A percentile compares a stretch with the other conserved stretches of the same genome.
These are phyloP conservation scores for Ammodramus savannarum DNA, from an alignment of 2,113 vertebrate genomes.

Conservation along the genomic window DNA sequence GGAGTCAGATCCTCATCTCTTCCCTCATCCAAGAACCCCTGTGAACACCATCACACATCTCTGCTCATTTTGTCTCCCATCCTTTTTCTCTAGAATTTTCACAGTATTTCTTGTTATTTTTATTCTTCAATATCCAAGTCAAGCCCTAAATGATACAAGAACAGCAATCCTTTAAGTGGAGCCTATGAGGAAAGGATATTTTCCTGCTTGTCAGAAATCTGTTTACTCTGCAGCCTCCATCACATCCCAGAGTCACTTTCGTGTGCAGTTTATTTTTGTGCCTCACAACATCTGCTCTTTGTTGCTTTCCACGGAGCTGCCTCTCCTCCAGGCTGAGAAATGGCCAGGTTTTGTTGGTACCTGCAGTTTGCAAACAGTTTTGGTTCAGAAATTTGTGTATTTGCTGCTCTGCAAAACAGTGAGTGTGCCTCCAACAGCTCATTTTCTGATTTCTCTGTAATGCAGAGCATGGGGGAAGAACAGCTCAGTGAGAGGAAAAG, in stretches of 20 bases:
- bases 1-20: too few species aligned
- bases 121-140: neutral
- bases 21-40: too few species aligned
- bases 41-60: neutral
- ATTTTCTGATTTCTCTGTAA: neutral
- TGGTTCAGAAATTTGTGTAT: neutral
- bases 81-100: neutral
- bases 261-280: neutral
- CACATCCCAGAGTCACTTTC: neutral
- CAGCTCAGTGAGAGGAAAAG: neutral
- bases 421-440: accelerated
- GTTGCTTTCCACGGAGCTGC: neutral
- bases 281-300: neutral
- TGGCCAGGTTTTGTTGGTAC: neutral
- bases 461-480: neutral
- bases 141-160: neutral
- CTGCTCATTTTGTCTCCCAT: neutral
- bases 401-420: neutral
- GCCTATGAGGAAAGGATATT: neutral
- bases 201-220: neutral
- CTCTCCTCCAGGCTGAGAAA: neutral
- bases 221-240: neutral
- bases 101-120: neutral
- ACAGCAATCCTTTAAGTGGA: neutral
- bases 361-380: neutral